Evolutionary conservation across 2,797 vertebrate genomes (phyloP), one percentile per base, ranked within the genome.

Genomic region (Heteromormyrus szaboi): DNA sequence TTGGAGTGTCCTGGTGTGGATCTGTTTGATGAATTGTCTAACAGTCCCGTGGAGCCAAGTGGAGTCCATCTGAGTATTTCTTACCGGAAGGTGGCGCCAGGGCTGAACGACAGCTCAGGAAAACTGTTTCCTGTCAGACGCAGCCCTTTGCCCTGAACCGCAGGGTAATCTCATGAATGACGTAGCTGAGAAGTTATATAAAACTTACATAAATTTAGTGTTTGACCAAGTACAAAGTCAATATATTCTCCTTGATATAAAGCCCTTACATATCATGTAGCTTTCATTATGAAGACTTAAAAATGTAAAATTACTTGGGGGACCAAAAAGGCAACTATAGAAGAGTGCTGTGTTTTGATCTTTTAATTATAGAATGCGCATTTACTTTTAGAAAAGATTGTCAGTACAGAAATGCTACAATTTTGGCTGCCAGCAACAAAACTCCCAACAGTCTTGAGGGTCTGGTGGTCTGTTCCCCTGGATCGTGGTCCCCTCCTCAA

Each of bases 331-430:
- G 94, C 94, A 95, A 92, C 93, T 93, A 89, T 89, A 53, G 93
- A 94, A 93, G 90, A 95, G 94, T 92, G 93, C 94, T 95, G 93
- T 90, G 89, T 94, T 92, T 89, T 72, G 79, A 92, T 87, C 84
- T 87, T 93, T 85, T 54, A 88, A 85, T 54, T 89, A 89, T 86
- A 92, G 79, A 76, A 83, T 88, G 89, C 44, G 85, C 89, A 89
- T 68, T 92, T 53, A 90, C 92, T 91, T 90, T 91, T 90, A 94
- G 95, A 94, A 94, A 92, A 94, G 95, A 96, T 95, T 96, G 95
- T 96, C 96, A 95, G 93, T 92, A 96, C 89, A 90, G 90, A 95
- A 91, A 92, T 91, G 94, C 90, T 94, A 94, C 93, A 93, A 91
- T 90, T 94, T 91, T 91, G 91, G 91, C 92, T 91, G 92, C 94